These are phyloP conservation scores for Salpingus planirostris DNA, from an alignment of 2,888 invertebrate genomes.

Conservation along the genomic window DNA sequence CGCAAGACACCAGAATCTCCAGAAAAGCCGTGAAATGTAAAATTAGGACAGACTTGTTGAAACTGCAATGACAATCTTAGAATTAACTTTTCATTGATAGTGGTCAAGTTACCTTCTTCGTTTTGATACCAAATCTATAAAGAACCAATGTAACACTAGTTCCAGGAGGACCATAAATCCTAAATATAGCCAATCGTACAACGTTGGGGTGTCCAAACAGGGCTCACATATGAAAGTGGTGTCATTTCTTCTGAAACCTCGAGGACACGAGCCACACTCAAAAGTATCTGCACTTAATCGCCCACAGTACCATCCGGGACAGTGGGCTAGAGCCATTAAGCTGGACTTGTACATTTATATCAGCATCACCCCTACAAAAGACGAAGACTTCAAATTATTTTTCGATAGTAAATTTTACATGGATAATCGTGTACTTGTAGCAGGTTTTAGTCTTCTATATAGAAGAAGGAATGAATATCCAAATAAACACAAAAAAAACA, in stretches of 20 bases:
- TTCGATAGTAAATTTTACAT: too few relatives aligned
- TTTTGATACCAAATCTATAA: conserved; percentile 76
- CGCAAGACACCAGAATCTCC: conserved; percentile 68
- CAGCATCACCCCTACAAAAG: too few relatives aligned
- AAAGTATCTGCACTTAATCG: conserved; percentile 58
- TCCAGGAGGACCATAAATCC: conserved; percentile 89
- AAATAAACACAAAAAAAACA: too few relatives aligned
- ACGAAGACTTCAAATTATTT: too few relatives aligned
- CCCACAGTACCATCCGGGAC: conserved; percentile 82
- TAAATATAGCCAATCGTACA: conserved; percentile 90
- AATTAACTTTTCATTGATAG: conserved; percentile 1
- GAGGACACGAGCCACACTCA: conserved; percentile 78
- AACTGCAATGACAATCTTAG: conserved; percentile 38
- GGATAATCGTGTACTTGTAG: too few relatives aligned
- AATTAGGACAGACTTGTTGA: conserved; percentile 64
- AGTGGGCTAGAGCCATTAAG: conserved; percentile 33
- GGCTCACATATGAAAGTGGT: conserved; percentile 70
- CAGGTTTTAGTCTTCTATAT: too few relatives aligned
- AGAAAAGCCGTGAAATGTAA: conserved; percentile 75
- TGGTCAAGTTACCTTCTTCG: conserved; percentile 52
- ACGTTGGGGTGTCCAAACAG: conserved; percentile 64
- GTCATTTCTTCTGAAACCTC: conserved; percentile 68
- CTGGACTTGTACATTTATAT: not conserved
- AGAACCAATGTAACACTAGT: conserved; percentile 84
- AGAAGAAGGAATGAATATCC: too few relatives aligned